Evolutionary conservation across 2,113 vertebrate genomes (phyloP), one percentile per base, ranked within the genome.

Genomic region (Octodon degus): DNA sequence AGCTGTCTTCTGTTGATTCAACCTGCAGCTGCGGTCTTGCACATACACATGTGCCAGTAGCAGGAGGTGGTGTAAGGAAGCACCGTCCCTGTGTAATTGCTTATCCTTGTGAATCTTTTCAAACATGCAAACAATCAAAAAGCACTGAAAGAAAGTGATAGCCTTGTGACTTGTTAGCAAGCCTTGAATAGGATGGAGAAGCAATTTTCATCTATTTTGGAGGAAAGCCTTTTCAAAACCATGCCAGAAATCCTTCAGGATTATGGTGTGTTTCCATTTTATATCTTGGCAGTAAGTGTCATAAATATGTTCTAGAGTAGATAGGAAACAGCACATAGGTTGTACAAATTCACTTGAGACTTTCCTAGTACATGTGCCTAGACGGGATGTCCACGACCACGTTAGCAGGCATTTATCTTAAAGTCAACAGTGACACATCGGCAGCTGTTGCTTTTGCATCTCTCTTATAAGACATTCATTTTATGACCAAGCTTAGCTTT

Each of bases 171-270:
- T 50, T 81, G 24, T 83, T 84, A 77, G 93, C 83, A 84, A 81
- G 84, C 58, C 60, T 82, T 84, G 85, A 91, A 24, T 32, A 81
- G 67, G 65, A 81, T 63, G 34, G 87, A 87, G 89, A 93, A 89
- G 40, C 47, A 19, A 43, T 92, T 47, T 90, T 37, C 68, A 24
- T 86, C 12, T 83, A 34, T 25, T 90, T 94, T n/a, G 37, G 84
- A 96, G 50, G n/a, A 81, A 91, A 80, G 13, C 10, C 24, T 89
- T 89, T 88, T 32, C 32, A 62, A 94, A 96, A 63, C 53, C 53
- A 34, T 77, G 70, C 27, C 47, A 83, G 72, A 82, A 20, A 83
- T 58, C 79, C 47, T 47, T 80, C 77, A 81, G 50, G 84, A 27
- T 53, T 76, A 6, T 22, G n/a, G 6, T 72, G 14, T 32, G 34